Percentiles rank a stretch among this genome's conserved stretches.
phyloP scores from a whole-genome alignment of 2,797 vertebrate species.

The Anguilla marmorata region DNA sequence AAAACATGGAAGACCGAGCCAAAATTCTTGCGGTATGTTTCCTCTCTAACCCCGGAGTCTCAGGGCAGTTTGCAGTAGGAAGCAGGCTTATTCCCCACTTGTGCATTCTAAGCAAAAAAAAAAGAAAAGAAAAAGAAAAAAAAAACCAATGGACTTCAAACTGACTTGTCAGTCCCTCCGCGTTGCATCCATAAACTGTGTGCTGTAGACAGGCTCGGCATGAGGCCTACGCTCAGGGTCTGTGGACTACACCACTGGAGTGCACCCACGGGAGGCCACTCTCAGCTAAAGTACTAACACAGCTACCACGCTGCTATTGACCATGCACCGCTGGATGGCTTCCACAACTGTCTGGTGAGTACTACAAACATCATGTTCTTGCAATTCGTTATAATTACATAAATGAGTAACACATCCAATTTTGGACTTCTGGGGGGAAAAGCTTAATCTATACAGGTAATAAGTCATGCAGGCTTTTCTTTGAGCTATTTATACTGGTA shows the following conservation, averaged over 20 bases:
- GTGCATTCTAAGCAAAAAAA: constrained; percentile 58
- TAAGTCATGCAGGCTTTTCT: background rate
- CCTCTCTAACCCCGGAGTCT: constrained; percentile 48
- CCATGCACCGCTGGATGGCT: constrained; percentile 50
- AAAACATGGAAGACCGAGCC: constrained; percentile 38
- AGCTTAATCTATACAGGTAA: background rate
- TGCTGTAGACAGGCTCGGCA: constrained; percentile 66
- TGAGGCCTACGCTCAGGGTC: constrained; percentile 56
- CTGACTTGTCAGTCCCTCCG: constrained; percentile 66
- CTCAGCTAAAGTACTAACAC: constrained; percentile 69
- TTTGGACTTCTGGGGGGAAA: background rate
- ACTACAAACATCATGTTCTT: constrained; percentile 60
- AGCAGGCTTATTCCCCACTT: constrained; percentile 56
- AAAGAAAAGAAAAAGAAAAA: constrained; percentile 71
- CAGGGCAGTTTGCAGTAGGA: constrained; percentile 52
- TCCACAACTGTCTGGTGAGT: constrained; percentile 57
- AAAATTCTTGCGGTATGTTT: constrained; percentile 43
- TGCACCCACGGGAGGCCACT: constrained; percentile 60
- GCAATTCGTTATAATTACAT: background rate
- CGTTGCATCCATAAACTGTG: constrained; percentile 67
- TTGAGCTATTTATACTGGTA: background rate
- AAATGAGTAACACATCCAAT: background rate
- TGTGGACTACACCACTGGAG: constrained; percentile 59
- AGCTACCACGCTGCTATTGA: constrained; percentile 46
- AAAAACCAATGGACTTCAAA: constrained; percentile 62